These are phyloP conservation scores for Graphium colonna DNA, from an alignment of 2,888 invertebrate species.

Conservation along the genomic window DNA sequence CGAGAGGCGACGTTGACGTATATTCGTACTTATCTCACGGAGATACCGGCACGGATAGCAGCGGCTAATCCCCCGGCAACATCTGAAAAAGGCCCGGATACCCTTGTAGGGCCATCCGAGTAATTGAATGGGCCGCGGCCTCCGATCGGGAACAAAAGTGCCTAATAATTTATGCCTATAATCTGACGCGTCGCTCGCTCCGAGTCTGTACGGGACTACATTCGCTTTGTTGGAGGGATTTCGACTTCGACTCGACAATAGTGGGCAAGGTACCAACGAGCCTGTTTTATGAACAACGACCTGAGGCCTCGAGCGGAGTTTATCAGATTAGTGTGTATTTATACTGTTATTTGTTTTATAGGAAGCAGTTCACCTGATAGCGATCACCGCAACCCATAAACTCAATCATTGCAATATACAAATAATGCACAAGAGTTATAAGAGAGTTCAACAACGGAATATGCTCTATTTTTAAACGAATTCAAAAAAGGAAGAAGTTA, in stretches of 20 bases:
- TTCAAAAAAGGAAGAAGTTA: too few species aligned
- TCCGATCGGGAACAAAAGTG: conserved; percentile 75
- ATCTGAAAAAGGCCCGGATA: conserved; percentile 75
- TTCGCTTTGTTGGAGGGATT: conserved; percentile 65
- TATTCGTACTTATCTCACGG: conserved; percentile 79
- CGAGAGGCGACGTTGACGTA: conserved; percentile 71
- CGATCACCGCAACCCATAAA: too few species aligned
- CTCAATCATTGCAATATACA: too few species aligned
- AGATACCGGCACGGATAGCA: conserved; percentile 79
- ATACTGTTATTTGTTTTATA: too few species aligned
- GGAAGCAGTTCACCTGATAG: too few species aligned
- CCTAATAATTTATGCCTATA: conserved; percentile 78
- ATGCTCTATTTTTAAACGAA: too few species aligned
- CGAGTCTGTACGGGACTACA: conserved; percentile 53
- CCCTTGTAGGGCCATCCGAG: conserved; percentile 68
- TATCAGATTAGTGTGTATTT: too few species aligned
- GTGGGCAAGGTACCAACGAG: conserved; percentile 33
- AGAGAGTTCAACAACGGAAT: too few species aligned
- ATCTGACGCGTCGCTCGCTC: conserved; percentile 69
- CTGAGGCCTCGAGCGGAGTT: too few species aligned
- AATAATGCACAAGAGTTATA: too few species aligned
- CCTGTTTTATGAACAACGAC: conserved; percentile 27
- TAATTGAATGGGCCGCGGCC: conserved; percentile 73
- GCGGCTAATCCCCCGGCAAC: conserved; percentile 76
- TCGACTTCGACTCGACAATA: conserved; percentile 65